Evolutionary conservation across 2,797 vertebrate species (phyloP).

Genomic region (Falco biarmicus): DNA sequence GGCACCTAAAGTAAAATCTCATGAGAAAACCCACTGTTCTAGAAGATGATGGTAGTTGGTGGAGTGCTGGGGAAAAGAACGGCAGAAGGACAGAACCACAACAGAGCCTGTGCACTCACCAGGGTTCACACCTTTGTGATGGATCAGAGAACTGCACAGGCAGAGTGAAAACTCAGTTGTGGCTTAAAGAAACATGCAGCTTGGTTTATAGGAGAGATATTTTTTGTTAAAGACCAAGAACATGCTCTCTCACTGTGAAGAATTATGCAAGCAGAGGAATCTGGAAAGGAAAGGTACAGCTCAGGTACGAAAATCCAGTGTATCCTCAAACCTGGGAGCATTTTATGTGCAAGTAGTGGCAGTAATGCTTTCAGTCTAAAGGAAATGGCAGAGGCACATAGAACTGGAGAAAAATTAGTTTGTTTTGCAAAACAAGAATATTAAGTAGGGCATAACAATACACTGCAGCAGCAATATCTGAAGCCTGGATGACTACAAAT

Average conservation of each 20-base stretch:
- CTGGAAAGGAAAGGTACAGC: neutral
- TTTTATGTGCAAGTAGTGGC: neutral
- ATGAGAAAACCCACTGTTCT: neutral
- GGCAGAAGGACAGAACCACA: neutral
- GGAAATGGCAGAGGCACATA: neutral
- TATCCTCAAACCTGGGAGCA: neutral
- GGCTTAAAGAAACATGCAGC: neutral
- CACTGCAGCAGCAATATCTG: neutral
- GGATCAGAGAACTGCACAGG: fast-evolving
- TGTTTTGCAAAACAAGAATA: constrained; percentile 3
- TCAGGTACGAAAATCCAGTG: neutral
- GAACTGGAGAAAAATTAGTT: neutral
- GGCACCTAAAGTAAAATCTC: neutral
- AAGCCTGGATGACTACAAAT: constrained; percentile 24
- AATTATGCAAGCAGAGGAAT: neutral
- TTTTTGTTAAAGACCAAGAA: neutral
- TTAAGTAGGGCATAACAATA: neutral
- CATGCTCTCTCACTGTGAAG: neutral
- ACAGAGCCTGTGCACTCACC: neutral
- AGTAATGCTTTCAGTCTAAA: neutral
- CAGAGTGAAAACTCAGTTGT: fast-evolving
- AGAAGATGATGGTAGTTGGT: fast-evolving
- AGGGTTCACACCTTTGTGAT: fast-evolving
- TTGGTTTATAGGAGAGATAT: neutral
- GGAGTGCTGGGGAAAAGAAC: neutral